Percentiles rank a stretch among this genome's conserved stretches.
These are phyloP conservation scores for Nymphalis c-album DNA, from an alignment of 2,888 invertebrate genomes.

Conservation along the genomic window DNA sequence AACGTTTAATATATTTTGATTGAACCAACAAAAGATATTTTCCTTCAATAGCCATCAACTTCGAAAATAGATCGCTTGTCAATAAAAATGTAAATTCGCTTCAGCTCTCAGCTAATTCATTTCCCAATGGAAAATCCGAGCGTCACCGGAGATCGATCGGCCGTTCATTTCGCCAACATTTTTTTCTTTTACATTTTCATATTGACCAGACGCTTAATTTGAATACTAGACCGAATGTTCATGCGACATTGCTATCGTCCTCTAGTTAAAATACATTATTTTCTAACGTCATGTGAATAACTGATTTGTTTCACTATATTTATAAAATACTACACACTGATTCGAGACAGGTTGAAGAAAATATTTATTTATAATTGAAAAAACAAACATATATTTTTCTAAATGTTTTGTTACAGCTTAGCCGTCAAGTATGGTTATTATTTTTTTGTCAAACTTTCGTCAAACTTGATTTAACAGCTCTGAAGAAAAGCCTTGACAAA, in stretches of 20 bases:
- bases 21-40: constrained; percentile 43
- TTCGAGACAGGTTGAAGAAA: background rate
- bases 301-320: constrained; percentile 14
- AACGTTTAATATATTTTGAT: constrained; percentile 13
- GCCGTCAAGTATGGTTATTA: no score
- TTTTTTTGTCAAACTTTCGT: no score
- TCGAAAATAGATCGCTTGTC: constrained; percentile 79
- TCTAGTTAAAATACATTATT: constrained; percentile 43
- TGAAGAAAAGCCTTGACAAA: no score
- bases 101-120: constrained; percentile 79
- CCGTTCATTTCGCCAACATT: constrained; percentile 70
- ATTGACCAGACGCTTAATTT: constrained; percentile 66
- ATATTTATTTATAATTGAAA: no score
- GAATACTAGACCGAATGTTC: constrained; percentile 45
- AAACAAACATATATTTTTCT: no score
- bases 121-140: constrained; percentile 79
- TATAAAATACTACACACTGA: background rate
- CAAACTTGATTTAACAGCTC: no score
- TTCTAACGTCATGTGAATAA: constrained; percentile 47
- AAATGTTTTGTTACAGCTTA: no score
- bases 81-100: constrained; percentile 81
- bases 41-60: constrained; percentile 69
- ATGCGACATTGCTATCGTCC: constrained; percentile 52
- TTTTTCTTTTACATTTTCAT: constrained; percentile 68
- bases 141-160: constrained; percentile 79